Conservation (phyloP, 2,888 invertebrate genomes). For the Heliconius ethilla region DNA sequence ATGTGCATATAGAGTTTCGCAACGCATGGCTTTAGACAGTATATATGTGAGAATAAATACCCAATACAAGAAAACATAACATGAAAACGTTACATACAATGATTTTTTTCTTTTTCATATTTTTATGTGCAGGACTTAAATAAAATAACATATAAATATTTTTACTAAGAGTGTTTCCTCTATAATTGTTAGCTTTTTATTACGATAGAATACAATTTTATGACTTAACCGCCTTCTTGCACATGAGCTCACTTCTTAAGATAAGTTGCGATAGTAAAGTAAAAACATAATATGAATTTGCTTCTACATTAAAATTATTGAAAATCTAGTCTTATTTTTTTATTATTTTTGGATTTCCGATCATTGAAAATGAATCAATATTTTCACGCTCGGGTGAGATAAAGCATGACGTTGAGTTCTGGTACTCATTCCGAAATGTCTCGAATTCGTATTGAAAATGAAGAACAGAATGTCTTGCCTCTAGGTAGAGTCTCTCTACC, state of each 20-base stretch:
- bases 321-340: too few species aligned
- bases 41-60: background rate
- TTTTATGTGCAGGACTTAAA: background rate
- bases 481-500: too few species aligned
- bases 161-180: background rate
- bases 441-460: too few species aligned
- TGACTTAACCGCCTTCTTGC: background rate
- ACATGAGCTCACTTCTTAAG: background rate
- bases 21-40: background rate
- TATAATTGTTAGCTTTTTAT: constrained; percentile 12
- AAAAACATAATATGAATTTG: background rate
- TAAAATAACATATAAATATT: background rate
- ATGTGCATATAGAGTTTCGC: background rate
- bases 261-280: background rate
- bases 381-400: too few species aligned
- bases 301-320: too few species aligned
- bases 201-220: background rate
- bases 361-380: too few species aligned
- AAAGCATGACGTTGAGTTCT: too few species aligned
- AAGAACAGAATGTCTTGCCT: too few species aligned
- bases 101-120: background rate
- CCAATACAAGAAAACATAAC: background rate
- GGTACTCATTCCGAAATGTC: too few species aligned
- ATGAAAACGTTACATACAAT: background rate
- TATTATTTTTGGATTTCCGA: too few species aligned